Base-by-base conservation (phyloP, 2,888 invertebrate species). In the Aricia artaxerxes region DNA sequence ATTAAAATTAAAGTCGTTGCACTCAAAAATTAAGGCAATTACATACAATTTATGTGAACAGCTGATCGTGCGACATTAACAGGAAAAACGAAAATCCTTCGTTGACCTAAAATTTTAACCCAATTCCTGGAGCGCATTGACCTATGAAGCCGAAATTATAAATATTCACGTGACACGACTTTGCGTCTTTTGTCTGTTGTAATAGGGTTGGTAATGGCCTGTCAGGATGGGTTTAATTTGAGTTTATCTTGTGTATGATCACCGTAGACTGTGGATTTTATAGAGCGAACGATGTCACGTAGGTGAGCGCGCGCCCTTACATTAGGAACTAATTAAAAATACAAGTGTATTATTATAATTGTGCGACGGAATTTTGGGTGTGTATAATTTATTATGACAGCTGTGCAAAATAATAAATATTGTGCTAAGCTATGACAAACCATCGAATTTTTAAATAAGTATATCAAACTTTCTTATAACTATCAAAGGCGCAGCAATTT, bases 221-320 rank as follows among this genome's bases (percentile, higher is more conserved):
- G n/a, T 16, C 49, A 31, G 16, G 40, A 2, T 3, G 16, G 72
- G 90, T 91, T 92, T 93, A 93, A 93, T 93, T 92, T 93, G 91
- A 90, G 90, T 92, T 93, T 93, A 92, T 93, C 92, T 92, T 91
- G 88, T 85, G 88, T 90, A 91, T 90, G 89, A 93, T 93, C 92
- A 91, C 90, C 44, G 90, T 69, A 87, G 89, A 91, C 90, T 91
- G 91, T 92, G 90, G 92, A 92, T 84, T 93, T 92, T 92, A 91
- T 92, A 89, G 90, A 88, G 88, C 89, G 86, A 83, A 86, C 86
- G 86, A 89, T 76, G 76, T 73, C 57, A 76, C 53, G 76, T 75
- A 44, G 73, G 75, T 75, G 75, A 57, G 76, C 13, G 16, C 76
- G 76, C 76, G 53, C 53, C 75, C 75, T 75, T 75, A 75, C 49